phyloP scores from a whole-genome alignment of 2,113 vertebrate species.

The Dasyprocta punctata region DNA sequence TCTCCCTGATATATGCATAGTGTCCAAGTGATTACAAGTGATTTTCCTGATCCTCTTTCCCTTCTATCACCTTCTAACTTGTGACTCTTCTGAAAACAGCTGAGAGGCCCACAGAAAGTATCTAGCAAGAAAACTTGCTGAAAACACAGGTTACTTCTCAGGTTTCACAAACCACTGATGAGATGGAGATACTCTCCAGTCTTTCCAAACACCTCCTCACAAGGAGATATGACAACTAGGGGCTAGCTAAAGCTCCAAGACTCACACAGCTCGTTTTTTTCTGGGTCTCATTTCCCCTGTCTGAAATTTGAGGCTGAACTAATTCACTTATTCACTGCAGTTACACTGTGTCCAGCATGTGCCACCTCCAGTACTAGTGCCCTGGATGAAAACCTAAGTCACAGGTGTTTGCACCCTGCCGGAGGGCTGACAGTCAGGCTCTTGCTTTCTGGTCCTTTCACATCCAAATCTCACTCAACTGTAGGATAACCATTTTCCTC shows the following conservation, averaged over 20 bases:
- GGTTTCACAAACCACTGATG: neutral
- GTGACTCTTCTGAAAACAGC: neutral
- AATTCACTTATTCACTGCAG: too few relatives aligned
- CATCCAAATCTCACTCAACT: neutral
- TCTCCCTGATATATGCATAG: fast-evolving
- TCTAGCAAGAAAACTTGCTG: neutral
- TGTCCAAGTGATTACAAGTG: neutral
- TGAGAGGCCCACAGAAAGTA: neutral
- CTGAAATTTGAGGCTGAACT: neutral
- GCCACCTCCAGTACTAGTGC: neutral
- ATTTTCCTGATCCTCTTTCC: too few relatives aligned
- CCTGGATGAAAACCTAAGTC: neutral
- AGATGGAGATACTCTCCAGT: neutral
- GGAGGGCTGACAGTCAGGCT: neutral
- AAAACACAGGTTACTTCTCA: neutral
- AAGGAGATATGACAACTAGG: neutral
- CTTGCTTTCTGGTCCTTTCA: neutral
- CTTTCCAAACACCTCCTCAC: neutral
- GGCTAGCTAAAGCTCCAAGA: neutral
- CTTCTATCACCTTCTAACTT: neutral
- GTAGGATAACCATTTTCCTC: neutral
- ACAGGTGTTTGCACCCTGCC: neutral
- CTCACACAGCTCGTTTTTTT: neutral
- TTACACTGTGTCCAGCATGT: neutral
- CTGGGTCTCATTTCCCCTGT: neutral